Evolutionary conservation across 2,797 vertebrate species (phyloP).

Genomic region (Mus caroli): DNA sequence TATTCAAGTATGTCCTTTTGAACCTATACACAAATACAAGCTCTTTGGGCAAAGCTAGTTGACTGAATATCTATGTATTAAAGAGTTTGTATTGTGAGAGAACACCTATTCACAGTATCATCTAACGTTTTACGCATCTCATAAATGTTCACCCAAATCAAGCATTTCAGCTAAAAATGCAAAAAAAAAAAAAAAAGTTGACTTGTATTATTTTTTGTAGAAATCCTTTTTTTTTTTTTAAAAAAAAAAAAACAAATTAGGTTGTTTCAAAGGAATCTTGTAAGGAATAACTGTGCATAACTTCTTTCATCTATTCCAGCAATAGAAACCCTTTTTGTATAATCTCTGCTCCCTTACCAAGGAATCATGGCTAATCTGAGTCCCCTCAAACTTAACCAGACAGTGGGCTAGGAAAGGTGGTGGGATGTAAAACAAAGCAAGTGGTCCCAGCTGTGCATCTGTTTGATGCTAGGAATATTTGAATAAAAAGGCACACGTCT

Average conservation of each 20-base stretch:
- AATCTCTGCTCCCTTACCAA: neutral
- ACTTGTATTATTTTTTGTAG: neutral
- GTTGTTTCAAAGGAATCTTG: conserved; percentile 39
- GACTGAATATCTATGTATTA: neutral
- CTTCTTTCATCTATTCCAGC: neutral
- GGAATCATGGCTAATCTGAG: neutral
- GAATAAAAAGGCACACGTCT: conserved; percentile 42
- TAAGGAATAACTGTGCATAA: conserved; percentile 33
- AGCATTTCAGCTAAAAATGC: conserved; percentile 37
- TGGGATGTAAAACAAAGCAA: conserved; percentile 21
- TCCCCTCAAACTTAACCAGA: conserved; percentile 24
- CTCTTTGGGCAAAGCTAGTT: conserved; percentile 24
- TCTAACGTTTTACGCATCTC: conserved; percentile 1
- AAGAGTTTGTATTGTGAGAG: neutral
- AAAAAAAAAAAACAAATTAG: neutral
- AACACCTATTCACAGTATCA: conserved; percentile 42
- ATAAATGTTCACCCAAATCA: conserved; percentile 44
- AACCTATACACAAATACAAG: conserved; percentile 15
- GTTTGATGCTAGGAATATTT: conserved; percentile 40
- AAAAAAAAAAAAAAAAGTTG: neutral
- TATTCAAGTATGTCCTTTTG: neutral
- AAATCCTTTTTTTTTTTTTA: neutral
- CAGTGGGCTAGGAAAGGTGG: neutral
- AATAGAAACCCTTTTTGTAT: conserved; percentile 2
- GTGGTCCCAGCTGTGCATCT: neutral